Evolutionary conservation across 2,888 invertebrate genomes (phyloP).

Genomic region (Lamellibrachia columna): DNA sequence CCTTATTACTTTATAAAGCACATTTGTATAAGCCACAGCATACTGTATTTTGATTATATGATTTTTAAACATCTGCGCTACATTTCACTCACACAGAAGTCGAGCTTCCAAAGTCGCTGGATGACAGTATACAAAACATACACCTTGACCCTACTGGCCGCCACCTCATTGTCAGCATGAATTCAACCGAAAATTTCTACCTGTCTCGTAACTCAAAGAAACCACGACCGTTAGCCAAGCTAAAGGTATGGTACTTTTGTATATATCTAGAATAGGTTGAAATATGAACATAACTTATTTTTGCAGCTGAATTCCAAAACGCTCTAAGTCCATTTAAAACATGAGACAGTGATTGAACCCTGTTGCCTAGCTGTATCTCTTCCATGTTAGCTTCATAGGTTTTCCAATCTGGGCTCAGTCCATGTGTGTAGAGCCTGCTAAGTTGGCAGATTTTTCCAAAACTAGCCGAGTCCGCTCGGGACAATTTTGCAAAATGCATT

Average conservation of each 20-base stretch:
- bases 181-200: conserved; percentile 81
- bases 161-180: conserved; percentile 82
- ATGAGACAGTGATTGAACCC: background rate
- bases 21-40: too few species aligned
- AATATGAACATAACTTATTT: background rate
- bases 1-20: too few species aligned
- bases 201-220: conserved; percentile 81
- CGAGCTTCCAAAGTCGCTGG: conserved; percentile 72
- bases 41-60: too few species aligned
- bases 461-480: too few species aligned
- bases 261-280: background rate
- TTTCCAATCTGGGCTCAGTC: too few species aligned
- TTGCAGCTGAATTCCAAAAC: background rate
- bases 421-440: too few species aligned
- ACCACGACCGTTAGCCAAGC: conserved; percentile 72
- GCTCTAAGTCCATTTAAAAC: background rate
- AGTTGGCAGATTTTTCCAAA: too few species aligned
- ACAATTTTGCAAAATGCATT: too few species aligned
- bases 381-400: too few species aligned
- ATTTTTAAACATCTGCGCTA: background rate
- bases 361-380: too few species aligned
- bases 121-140: conserved; percentile 67
- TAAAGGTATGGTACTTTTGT: conserved; percentile 53
- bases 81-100: conserved; percentile 73
- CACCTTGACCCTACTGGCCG: conserved; percentile 88